Conservation (phyloP, 2,113 vertebrate genomes). For the Megaceryle maxima region DNA sequence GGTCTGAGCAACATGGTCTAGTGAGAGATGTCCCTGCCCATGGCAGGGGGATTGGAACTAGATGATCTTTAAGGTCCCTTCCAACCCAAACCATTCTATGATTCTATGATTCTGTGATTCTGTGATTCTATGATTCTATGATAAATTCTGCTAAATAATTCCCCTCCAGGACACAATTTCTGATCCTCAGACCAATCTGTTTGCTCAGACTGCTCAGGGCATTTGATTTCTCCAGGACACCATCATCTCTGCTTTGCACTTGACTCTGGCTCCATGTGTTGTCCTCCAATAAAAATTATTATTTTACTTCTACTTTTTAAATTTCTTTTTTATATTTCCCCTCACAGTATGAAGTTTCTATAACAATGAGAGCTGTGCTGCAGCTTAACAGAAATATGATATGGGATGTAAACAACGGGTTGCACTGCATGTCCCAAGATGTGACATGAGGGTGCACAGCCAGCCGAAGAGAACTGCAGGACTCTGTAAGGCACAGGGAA, state of each 20-base stretch:
- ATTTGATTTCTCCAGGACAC: background rate
- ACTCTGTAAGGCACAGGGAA: background rate
- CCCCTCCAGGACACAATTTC: fast-evolving
- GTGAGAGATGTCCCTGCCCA: too few species aligned
- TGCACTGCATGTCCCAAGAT: fast-evolving
- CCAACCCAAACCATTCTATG: too few species aligned
- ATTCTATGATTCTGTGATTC: too few species aligned
- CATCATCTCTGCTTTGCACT: background rate
- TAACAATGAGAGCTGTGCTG: background rate
- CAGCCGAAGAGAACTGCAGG: background rate
- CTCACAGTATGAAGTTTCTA: background rate
- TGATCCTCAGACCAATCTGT: background rate
- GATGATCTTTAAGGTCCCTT: too few species aligned
- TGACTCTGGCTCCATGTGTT: background rate
- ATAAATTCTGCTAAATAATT: background rate
- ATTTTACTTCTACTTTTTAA: background rate
- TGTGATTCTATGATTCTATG: too few species aligned
- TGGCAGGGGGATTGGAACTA: too few species aligned
- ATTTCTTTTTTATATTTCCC: background rate
- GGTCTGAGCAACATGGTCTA: too few species aligned
- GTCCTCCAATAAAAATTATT: background rate
- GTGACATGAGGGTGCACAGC: background rate
- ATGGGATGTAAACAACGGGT: background rate
- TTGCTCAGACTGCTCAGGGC: background rate
- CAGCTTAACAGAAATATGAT: background rate